Percentiles rank a stretch among this genome's conserved stretches.
phyloP scores from a whole-genome alignment of 2,888 invertebrate genomes.

The Calameuta pallipes region DNA sequence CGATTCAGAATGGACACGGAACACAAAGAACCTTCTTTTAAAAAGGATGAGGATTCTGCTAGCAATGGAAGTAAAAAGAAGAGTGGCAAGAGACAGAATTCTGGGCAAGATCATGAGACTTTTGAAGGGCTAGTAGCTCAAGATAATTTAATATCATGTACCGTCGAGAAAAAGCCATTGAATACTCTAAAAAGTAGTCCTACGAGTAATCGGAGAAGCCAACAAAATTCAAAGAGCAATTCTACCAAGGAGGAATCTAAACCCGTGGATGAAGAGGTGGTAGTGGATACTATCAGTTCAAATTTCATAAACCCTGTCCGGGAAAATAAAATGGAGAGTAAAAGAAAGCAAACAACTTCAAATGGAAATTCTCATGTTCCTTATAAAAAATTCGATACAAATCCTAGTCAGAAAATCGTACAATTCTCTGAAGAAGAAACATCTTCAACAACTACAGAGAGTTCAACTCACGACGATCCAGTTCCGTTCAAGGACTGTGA shows the following conservation, averaged over 20 bases:
- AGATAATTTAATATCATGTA: background rate
- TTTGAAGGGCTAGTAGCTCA: conserved; percentile 25
- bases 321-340: conserved; percentile 42
- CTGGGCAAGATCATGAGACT: conserved; percentile 7
- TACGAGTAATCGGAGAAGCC: conserved; percentile 44
- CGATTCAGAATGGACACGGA: conserved; percentile 54
- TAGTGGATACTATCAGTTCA: conserved; percentile 33
- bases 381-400: conserved; percentile 57
- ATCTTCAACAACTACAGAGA: conserved; percentile 78
- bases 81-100: conserved; percentile 32
- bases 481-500: conserved; percentile 54
- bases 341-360: conserved; percentile 46
- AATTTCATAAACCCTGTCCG: conserved; percentile 13
- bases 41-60: conserved; percentile 36
- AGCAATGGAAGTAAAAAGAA: conserved; percentile 42
- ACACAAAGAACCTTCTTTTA: conserved; percentile 46
- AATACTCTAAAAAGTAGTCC: conserved; percentile 50
- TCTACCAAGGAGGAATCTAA: conserved; percentile 51
- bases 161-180: conserved; percentile 40
- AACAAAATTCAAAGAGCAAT: conserved; percentile 29
- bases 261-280: conserved; percentile 63
- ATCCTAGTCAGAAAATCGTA: conserved; percentile 55
- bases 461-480: conserved; percentile 73
- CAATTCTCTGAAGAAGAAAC: conserved; percentile 74
- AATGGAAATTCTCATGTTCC: conserved; percentile 45